These are phyloP conservation scores for Caenorhabditis angaria DNA, from an alignment of 2,888 invertebrate species.

Conservation along the genomic window DNA sequence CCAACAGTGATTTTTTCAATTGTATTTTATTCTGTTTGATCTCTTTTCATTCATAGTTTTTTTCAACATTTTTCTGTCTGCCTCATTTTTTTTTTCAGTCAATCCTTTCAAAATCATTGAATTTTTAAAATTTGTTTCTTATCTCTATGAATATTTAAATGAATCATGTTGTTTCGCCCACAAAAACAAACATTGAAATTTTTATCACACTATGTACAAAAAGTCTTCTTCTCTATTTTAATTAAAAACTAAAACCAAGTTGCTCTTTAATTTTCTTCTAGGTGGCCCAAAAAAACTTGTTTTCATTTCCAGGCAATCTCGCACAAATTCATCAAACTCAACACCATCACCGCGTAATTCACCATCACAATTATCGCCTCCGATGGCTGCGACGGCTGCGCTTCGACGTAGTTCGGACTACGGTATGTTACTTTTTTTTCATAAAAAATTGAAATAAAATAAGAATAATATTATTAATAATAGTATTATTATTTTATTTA, in stretches of 20 bases:
- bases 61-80: too few relatives aligned
- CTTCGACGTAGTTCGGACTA: constrained; percentile 52
- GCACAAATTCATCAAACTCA: constrained; percentile 38
- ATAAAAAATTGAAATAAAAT: background rate
- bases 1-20: background rate
- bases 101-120: too few relatives aligned
- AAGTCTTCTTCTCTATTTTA: background rate
- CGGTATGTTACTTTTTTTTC: constrained; percentile 24
- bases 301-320: constrained; percentile 49
- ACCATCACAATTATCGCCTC: constrained; percentile 46
- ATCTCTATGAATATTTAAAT: background rate
- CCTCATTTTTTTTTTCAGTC: too few relatives aligned
- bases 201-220: background rate
- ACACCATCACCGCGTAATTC: constrained; percentile 47
- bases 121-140: background rate
- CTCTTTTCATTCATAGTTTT: too few relatives aligned
- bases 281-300: constrained; percentile 10
- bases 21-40: too few relatives aligned
- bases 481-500: background rate
- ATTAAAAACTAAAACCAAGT: background rate
- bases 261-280: background rate
- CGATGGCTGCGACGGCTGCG: constrained; percentile 55
- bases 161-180: background rate
- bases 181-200: constrained; percentile 4
- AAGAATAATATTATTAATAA: background rate